Conservation (phyloP, 2,888 invertebrate genomes). For the Anticlea derivata region DNA sequence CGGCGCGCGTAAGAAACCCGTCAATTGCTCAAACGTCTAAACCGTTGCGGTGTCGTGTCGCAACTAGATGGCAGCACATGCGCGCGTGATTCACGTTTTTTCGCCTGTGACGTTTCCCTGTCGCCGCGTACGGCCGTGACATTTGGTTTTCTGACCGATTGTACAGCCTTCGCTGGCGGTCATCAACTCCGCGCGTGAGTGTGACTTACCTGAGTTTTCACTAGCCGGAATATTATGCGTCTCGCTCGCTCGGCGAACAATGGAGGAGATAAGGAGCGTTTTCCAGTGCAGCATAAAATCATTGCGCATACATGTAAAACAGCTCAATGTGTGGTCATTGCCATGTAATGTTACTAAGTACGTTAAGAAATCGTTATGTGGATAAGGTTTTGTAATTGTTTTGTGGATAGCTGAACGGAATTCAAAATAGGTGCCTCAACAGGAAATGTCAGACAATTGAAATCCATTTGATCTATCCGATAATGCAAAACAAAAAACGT, state of each 20-base stretch:
- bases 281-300: conserved; percentile 42
- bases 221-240: conserved; percentile 45
- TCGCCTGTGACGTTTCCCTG: conserved; percentile 76
- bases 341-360: conserved; percentile 40
- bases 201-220: conserved; percentile 63
- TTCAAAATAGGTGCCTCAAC: conserved; percentile 37
- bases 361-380: conserved; percentile 43
- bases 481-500: conserved; percentile 32
- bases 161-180: conserved; percentile 80
- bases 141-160: conserved; percentile 82
- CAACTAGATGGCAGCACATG: conserved; percentile 47
- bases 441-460: conserved; percentile 46
- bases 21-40: conserved; percentile 48
- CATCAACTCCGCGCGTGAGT: conserved; percentile 74
- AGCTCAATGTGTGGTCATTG: conserved; percentile 45
- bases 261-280: conserved; percentile 47
- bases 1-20: conserved; percentile 45
- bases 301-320: conserved; percentile 45
- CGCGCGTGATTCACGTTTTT: conserved; percentile 71
- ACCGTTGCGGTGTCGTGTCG: conserved; percentile 22
- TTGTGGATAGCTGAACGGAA: conserved; percentile 40
- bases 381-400: conserved; percentile 22
- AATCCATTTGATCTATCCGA: conserved; percentile 47
- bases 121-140: conserved; percentile 75
- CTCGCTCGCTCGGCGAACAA: conserved; percentile 52